phyloP scores from a whole-genome alignment of 2,797 vertebrate species.

The Orientallactaga sibirica region DNA sequence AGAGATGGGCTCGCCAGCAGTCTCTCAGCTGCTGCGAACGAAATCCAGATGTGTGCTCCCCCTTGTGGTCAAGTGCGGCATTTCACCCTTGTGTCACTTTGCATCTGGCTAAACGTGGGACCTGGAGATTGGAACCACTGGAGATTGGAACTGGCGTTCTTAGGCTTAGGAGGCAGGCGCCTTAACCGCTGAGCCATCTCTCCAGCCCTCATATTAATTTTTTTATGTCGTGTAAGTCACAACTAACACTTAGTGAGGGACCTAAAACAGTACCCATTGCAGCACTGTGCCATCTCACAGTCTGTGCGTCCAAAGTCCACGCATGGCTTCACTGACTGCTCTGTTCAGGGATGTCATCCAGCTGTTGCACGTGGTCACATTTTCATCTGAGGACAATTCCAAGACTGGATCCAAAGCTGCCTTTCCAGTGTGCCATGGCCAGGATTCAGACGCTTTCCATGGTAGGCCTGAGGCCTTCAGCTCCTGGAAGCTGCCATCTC shows the following conservation, averaged over 20 bases:
- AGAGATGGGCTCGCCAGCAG: no score
- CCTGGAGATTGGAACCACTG: no score
- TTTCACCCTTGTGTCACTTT: no score
- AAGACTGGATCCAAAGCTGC: not conserved
- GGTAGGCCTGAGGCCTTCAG: not conserved
- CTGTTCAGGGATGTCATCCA: not conserved
- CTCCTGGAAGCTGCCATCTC: accelerated
- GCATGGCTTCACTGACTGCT: not conserved
- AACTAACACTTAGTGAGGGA: not conserved
- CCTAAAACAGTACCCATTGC: not conserved
- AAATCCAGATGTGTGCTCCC: no score
- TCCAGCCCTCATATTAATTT: no score
- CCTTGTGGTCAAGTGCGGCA: no score
- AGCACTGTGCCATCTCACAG: not conserved
- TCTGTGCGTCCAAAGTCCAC: not conserved
- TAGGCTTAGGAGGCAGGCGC: no score
- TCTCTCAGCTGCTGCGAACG: no score
- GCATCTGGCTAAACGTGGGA: no score
- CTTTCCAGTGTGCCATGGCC: not conserved
- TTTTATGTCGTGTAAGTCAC: no score
- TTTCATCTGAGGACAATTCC: not conserved
- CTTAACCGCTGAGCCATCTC: no score
- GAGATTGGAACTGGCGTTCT: no score
- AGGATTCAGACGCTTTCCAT: not conserved
- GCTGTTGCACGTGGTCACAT: not conserved